These are phyloP conservation scores for Macropus fuliginosus DNA, from an alignment of 2,797 vertebrate genomes.

Conservation along the genomic window DNA sequence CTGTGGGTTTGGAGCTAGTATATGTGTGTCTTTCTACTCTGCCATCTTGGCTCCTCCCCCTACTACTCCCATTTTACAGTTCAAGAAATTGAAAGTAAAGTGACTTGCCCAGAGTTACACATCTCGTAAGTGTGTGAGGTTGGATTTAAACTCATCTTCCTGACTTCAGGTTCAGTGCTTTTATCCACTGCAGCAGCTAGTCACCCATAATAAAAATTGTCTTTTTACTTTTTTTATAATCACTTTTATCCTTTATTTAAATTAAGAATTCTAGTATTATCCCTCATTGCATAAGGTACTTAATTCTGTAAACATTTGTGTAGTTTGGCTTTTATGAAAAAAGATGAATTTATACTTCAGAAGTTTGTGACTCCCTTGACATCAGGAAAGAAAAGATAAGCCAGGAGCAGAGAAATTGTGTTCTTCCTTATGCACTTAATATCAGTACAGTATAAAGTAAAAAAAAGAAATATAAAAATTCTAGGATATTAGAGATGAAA, in stretches of 20 bases:
- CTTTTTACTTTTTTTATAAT: background rate
- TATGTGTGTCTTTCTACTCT: no score
- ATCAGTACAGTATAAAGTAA: background rate
- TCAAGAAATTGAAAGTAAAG: background rate
- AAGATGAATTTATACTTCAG: background rate
- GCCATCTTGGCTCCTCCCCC: no score
- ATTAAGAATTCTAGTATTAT: background rate
- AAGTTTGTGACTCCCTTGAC: background rate
- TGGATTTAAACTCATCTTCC: background rate
- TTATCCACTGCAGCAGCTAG: background rate
- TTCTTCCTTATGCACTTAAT: background rate
- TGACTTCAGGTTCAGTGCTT: background rate
- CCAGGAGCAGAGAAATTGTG: background rate
- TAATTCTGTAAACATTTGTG: background rate
- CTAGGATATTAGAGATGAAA: background rate
- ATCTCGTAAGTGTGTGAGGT: background rate
- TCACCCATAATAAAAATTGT: background rate
- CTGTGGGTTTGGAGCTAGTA: no score
- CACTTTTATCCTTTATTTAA: background rate
- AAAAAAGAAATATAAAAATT: background rate
- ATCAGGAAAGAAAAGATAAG: background rate
- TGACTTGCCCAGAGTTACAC: background rate
- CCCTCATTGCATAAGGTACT: background rate
- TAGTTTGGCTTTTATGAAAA: background rate
- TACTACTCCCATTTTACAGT: background rate